Evolutionary conservation across 2,113 vertebrate species (phyloP).

Genomic region (Rana temporaria): DNA sequence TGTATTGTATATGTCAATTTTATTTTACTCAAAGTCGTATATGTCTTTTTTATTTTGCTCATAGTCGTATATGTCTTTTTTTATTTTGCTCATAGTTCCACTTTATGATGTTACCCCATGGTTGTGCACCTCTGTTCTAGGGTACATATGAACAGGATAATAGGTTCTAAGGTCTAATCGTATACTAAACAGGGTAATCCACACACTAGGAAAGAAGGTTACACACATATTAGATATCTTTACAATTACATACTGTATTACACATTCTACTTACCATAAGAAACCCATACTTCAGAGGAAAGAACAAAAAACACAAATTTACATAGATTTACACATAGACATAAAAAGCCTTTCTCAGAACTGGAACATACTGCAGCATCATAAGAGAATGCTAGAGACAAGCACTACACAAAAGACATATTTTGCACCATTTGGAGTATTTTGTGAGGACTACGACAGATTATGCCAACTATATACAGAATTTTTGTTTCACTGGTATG

Average conservation of each 20-base stretch:
- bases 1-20: too few relatives aligned
- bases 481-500: too few relatives aligned
- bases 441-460: too few relatives aligned
- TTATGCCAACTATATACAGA: too few relatives aligned
- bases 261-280: constrained; percentile 41
- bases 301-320: constrained; percentile 46
- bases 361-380: not conserved
- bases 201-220: constrained; percentile 3
- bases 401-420: constrained; percentile 1
- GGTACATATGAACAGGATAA: not conserved
- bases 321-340: constrained; percentile 34
- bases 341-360: not conserved
- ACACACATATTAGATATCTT: not conserved
- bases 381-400: not conserved
- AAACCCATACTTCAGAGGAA: constrained; percentile 39
- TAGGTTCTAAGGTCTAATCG: not conserved
- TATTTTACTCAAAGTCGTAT: too few relatives aligned
- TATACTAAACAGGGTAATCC: not conserved
- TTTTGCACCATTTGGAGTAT: not conserved
- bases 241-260: not conserved
- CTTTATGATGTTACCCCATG: too few relatives aligned
- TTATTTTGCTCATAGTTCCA: too few relatives aligned
- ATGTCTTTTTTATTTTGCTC: too few relatives aligned
- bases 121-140: too few relatives aligned
- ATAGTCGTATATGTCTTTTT: too few relatives aligned